Evolutionary conservation across 2,113 vertebrate genomes (phyloP).

Genomic region (Xyliphius kryptos): DNA sequence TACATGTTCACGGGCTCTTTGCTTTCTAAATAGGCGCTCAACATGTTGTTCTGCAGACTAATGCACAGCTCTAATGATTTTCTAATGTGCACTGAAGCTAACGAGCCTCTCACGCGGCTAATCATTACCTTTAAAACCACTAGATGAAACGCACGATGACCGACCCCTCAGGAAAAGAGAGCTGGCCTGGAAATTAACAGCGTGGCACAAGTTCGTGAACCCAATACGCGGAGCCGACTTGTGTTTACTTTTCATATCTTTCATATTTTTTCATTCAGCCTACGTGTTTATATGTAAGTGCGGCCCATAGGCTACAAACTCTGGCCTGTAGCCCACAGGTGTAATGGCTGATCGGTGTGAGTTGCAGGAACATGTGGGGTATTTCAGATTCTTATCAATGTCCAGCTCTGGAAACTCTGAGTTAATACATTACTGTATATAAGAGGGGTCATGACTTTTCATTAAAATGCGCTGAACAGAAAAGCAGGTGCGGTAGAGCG

Average conservation of each 20-base stretch:
- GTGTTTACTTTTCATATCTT: too few relatives aligned
- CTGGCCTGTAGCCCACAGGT: constrained; percentile 2
- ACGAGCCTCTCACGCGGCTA: constrained; percentile 51
- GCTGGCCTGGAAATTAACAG: constrained; percentile 35
- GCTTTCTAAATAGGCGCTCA: constrained; percentile 65
- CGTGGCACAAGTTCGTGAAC: constrained; percentile 29
- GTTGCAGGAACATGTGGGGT: constrained; percentile 45
- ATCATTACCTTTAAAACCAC: constrained; percentile 60
- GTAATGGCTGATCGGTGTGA: constrained; percentile 13
- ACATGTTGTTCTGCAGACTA: constrained; percentile 66
- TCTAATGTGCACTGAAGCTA: constrained; percentile 62
- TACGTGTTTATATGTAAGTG: too few relatives aligned
- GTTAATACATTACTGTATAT: constrained; percentile 46
- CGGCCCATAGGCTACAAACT: background rate
- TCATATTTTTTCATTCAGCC: too few relatives aligned
- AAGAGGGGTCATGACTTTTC: constrained; percentile 35
- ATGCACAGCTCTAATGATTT: constrained; percentile 72
- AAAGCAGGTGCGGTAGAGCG: too few relatives aligned
- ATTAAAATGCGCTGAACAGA: too few relatives aligned
- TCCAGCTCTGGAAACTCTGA: constrained; percentile 39
- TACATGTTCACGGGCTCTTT: constrained; percentile 57
- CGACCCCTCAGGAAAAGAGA: constrained; percentile 34
- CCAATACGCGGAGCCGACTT: too few relatives aligned
- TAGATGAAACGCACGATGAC: constrained; percentile 35
- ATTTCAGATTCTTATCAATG: constrained; percentile 41